phyloP scores from a whole-genome alignment of 2,797 vertebrate species.

The Eurystomus glaucurus region DNA sequence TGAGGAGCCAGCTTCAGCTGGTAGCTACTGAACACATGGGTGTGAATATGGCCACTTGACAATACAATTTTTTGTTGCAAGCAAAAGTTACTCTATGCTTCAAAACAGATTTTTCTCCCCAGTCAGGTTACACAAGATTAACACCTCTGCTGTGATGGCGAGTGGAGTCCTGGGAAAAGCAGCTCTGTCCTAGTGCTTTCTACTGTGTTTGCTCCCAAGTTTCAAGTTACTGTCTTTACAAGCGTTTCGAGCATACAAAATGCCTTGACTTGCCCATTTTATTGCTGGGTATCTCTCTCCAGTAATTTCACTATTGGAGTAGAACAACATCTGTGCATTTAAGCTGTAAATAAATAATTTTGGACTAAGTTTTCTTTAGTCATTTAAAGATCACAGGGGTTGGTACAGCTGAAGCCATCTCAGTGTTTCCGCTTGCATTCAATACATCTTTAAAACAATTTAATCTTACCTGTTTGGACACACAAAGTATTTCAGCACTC shows the following conservation, averaged over 20 bases:
- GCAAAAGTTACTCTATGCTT: not conserved
- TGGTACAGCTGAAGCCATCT: not conserved
- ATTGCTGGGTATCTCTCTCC: not conserved
- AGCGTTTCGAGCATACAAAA: not conserved
- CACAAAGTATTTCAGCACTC: not conserved
- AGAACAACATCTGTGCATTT: not conserved
- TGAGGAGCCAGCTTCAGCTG: not conserved
- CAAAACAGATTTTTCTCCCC: not conserved
- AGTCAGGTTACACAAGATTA: not conserved
- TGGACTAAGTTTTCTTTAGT: not conserved
- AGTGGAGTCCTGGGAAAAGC: not conserved
- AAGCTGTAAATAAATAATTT: constrained; percentile 22
- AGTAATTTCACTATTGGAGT: not conserved
- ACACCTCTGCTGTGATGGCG: fast-evolving
- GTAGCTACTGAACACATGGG: not conserved
- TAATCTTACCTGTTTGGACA: not conserved
- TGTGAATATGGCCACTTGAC: not conserved
- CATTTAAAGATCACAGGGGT: not conserved
- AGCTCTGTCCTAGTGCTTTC: not conserved
- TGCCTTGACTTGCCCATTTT: not conserved
- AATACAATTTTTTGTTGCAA: not conserved
- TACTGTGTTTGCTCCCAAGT: not conserved
- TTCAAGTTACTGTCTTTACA: not conserved
- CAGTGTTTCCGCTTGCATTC: not conserved
- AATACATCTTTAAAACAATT: not conserved